Base-by-base conservation (phyloP, 2,888 invertebrate genomes). In the Plutella xylostella region DNA sequence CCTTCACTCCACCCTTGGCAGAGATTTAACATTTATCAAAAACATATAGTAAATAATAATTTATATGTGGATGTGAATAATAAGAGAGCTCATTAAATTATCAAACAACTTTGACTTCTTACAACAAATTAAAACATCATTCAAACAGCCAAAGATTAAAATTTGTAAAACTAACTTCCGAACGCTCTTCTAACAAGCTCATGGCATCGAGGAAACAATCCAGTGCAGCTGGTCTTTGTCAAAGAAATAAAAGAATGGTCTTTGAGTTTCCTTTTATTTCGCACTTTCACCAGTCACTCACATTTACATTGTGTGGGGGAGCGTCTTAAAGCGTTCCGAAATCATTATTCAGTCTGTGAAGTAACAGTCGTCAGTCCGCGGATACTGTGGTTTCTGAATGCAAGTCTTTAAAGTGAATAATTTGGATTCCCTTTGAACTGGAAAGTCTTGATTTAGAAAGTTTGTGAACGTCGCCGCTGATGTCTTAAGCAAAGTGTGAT, bases 211-310 rank as follows among this genome's bases (percentile, higher is more conserved):
- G 66, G 67, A 68, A 70, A 72, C 72, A 70, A 73, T 73, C 68
- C 68, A 65, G 65, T 67, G 48, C 78, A 78, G 75, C 69, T 76
- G 78, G 56, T 65, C 64, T 66, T 65, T 66, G 69, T 71, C 71
- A 67, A 63, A 70, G 70, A 67, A 73, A 72, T 66, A 66, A 69
- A 72, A 67, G 69, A 17, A 39, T 63, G 62, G 49, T 51, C 56
- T 57, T 12, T 50, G 47, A 50, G 49, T 46, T 53, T 50, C 52
- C 55, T 56, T 63, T 68, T 68, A 66, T 67, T 64, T 64, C 66
- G 61, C 61, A 63, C 61, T 68, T 61, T 61, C 55, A 55, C 55
- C 55, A 60, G 57, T 65, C 48, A 47, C 47, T 53, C 63, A 67
- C 61, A 68, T 68, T 71, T 68, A 65, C 68, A 70, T 68, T 68